A percentile compares a stretch with the other conserved stretches of the same genome.
Conservation (phyloP, 2,113 vertebrate genomes). For the Ahaetulla prasina region DNA sequence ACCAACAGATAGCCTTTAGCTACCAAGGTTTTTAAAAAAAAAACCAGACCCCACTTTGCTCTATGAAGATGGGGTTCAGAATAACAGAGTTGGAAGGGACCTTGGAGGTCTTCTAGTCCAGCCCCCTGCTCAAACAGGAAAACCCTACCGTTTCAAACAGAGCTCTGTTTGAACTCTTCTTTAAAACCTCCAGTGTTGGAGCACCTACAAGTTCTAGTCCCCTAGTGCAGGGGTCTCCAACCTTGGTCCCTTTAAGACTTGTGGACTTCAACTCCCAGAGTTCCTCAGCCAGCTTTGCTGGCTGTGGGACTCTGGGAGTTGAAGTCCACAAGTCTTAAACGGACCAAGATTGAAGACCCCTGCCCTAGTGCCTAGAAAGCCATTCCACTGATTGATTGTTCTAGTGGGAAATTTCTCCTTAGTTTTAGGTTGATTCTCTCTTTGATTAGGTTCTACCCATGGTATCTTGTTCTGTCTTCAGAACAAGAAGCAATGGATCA, state of each 20-base stretch:
- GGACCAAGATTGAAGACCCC: too few relatives aligned
- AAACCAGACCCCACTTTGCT: too few relatives aligned
- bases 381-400: not conserved
- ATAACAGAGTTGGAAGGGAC: too few relatives aligned
- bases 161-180: not conserved
- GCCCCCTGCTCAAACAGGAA: not conserved
- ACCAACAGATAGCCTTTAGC: not conserved
- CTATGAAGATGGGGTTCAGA: too few relatives aligned
- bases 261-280: too few relatives aligned
- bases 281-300: too few relatives aligned
- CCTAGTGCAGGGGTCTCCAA: too few relatives aligned
- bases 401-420: not conserved
- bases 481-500: not conserved
- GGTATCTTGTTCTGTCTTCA: not conserved
- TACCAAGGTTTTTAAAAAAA: not conserved
- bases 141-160: not conserved
- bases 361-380: too few relatives aligned
- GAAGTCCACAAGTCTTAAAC: too few relatives aligned
- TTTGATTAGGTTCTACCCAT: not conserved
- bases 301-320: too few relatives aligned
- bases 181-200: not conserved
- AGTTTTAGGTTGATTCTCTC: not conserved
- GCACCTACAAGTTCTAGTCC: not conserved
- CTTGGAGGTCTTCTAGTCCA: not conserved
- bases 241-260: too few relatives aligned